Base-by-base conservation (phyloP, 2,797 vertebrate species). In the Florisuga fusca region DNA sequence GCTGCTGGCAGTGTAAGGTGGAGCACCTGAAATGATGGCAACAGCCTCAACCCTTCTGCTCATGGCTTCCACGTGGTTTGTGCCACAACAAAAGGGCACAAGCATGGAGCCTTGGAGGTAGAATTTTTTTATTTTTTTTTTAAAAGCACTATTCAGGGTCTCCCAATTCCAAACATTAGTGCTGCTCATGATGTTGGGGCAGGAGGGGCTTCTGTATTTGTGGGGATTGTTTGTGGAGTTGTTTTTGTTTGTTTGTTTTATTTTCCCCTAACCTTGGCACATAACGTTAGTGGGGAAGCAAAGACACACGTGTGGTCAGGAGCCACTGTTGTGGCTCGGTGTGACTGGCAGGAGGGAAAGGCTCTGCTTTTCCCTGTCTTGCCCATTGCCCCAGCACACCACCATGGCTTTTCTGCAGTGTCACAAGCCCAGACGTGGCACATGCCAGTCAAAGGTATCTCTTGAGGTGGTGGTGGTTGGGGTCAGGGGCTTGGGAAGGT, bases 361-460 rank as follows among this genome's bases (percentile, higher is more conserved):
- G 58, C 38, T 0, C 0, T 12, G 27, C 29, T 3, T 41, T 33
- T 68, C 53, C 33, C 36, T 54, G n/a, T 9, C n/a, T 50, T 64
- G 22, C 53, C 34, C 31, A 16, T 34, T 7, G 2, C 29, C 59
- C 55, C 57, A 29, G 1, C 6, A 5, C 43, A 10, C 31, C 33
- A 17, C 9, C 34, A 0, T 2, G 29, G 74, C 69, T 72, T 45
- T 4, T 15, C 34, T 48, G 48, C 48, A 33, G 63, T 19, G 38
- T 29, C 48, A 5, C 6, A 0, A 62, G 62, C 63, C 38, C 61
- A 21, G 61, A 6, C 12, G 1, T 3, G 36, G 50, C 62, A 48
- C 68, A 38, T 21, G 84, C 7, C 69, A 25, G 2, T 16, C 58
- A 50, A 8, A 4, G 4, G 48, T 25, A 2, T 31, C 27, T 48